Base-by-base conservation (phyloP, 2,888 invertebrate species). In the Thera obeliscata region DNA sequence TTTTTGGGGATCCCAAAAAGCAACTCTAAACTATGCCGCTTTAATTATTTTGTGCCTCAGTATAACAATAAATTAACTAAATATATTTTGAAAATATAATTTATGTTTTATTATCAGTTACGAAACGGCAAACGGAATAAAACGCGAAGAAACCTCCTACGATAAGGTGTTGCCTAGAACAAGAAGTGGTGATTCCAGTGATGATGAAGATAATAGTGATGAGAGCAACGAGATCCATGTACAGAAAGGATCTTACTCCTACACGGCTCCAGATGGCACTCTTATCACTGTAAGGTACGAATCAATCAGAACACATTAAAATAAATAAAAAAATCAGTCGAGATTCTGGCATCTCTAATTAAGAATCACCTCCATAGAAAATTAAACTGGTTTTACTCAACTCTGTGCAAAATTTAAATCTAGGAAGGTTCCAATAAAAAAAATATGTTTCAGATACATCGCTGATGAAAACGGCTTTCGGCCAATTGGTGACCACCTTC, bases 111-210 rank as follows among this genome's bases (percentile, higher is more conserved):
- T 56, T 62, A 43, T 59, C 78, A 97, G 97, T 84, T 97, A 96
- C 76, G 97, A 97, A 91, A 96, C 97, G 33, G 96, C 95, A 2
- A 96, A 97, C 83, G 97, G 97, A 67, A 97, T 97, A 67, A 95
- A 95, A 78, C 95, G 96, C 0, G 96, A 96, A 88, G 96, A 96
- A 86, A 94, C 93, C 54, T 96, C 96, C 36, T 96, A 95, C 81
- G 91, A 96, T 75, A 97, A 96, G 87, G 94, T 95, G 69, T 84
- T 95, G 50, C 91, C 94, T 7, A 88, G 74, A 80, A 78, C 87
- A n/a, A 87, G 89, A 61, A 91, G 90, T 22, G 87, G 85, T 46
- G 87, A 88, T 2, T 80, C 86, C 8, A 87, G 89, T 69, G 95
- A 95, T 75, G 95, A 95, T 73, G 94, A 38, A 11, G 12, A 56